Conservation (phyloP, 2,888 invertebrate species). For the Tenthredo mesomela region DNA sequence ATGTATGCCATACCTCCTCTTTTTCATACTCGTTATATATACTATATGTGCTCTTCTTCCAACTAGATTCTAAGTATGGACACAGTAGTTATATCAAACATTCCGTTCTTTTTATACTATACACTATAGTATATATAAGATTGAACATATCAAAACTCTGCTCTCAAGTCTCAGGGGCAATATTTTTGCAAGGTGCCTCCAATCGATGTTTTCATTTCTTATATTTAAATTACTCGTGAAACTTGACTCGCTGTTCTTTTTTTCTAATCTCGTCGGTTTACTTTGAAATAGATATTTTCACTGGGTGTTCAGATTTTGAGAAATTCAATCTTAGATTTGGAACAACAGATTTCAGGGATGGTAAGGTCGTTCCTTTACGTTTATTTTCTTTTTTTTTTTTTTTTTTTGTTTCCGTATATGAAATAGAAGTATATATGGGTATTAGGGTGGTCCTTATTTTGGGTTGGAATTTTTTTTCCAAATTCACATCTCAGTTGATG, state of each 20-base stretch:
- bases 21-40: slow-evolving; percentile 20
- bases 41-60: neutral
- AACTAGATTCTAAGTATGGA: neutral
- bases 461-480: too few relatives aligned
- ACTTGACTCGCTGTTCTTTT: neutral
- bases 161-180: neutral
- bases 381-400: too few relatives aligned
- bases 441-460: too few relatives aligned
- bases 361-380: too few relatives aligned
- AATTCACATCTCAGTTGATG: too few relatives aligned
- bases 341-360: too few relatives aligned
- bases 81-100: neutral
- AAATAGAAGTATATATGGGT: too few relatives aligned
- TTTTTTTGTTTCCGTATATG: too few relatives aligned
- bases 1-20: slow-evolving; percentile 18
- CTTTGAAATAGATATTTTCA: too few relatives aligned
- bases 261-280: neutral
- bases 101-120: neutral
- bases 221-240: neutral
- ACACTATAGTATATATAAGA: neutral
- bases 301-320: too few relatives aligned
- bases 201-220: neutral
- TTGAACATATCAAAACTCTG: neutral
- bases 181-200: neutral
- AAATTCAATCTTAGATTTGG: too few relatives aligned